phyloP scores from a whole-genome alignment of 2,888 invertebrate species.

The Augochlorella aurata region DNA sequence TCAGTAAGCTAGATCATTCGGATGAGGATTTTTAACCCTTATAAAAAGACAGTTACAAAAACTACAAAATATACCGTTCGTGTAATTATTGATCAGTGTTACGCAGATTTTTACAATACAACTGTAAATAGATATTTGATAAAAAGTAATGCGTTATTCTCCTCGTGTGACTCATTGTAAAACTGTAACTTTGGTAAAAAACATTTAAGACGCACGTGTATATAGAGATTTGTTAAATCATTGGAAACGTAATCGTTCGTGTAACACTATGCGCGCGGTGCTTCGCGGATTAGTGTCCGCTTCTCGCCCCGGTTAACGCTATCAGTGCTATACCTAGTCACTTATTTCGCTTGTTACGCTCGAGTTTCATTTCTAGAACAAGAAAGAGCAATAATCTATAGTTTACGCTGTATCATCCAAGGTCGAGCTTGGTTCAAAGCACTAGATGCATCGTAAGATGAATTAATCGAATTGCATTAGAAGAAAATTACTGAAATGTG shows the following conservation, averaged over 20 bases:
- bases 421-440: background rate
- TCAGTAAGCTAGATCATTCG: constrained; percentile 78
- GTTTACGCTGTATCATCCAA: background rate
- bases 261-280: constrained; percentile 18
- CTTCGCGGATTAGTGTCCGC: background rate
- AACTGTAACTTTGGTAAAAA: constrained; percentile 11
- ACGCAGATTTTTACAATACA: constrained; percentile 39
- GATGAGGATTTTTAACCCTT: constrained; percentile 78
- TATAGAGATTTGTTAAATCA: constrained; percentile 24
- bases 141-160: constrained; percentile 28
- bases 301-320: background rate
- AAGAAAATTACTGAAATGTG: background rate
- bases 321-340: background rate
- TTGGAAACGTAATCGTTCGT: constrained; percentile 19
- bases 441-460: background rate
- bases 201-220: constrained; percentile 1
- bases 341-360: background rate
- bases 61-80: constrained; percentile 37
- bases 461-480: background rate
- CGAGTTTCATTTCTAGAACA: background rate
- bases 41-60: constrained; percentile 41
- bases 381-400: background rate
- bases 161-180: constrained; percentile 4
- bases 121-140: constrained; percentile 37
- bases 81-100: constrained; percentile 45